Base-by-base conservation (phyloP, 2,797 vertebrate genomes). In the Apogon talboti region DNA sequence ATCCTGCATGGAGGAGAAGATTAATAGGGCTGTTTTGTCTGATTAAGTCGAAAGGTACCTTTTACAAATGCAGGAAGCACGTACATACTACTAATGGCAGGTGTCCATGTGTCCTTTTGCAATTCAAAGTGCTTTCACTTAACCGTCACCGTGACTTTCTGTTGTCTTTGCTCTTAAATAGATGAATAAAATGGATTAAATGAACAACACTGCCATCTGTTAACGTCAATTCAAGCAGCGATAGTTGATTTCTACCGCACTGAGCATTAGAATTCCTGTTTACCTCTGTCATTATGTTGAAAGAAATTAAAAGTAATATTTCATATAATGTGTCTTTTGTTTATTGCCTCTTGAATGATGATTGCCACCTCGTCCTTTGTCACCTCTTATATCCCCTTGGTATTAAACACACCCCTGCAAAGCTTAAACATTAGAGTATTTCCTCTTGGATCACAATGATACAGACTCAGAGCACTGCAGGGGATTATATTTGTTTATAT, bases 141-240 rank as follows among this genome's bases (percentile, higher is more conserved):
- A 72, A 66, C 48, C 66, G 60, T 62, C 42, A 11, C 49, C 42
- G 66, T 85, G 84, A 90, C 85, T 87, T 89, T 84, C 35, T 50
- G 79, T 87, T 76, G 87, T 79, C 85, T 91, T 89, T 91, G 82
- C 59, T n/a, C 58, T 45, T 75, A 74, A 82, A 86, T 69, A 78
- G 60, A 85, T 74, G 73, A 75, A 82, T 60, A 59, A 76, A 68
- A 51, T 38, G 60, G 54, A 74, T 79, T 77, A 61, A 82, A 82
- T 65, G 64, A 83, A 56, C 76, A 68, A 82, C 46, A 79, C 41
- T 38, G 65, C 86, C 85, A 89, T 91, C 86, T 91, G 86, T 68
- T 79, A 67, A 82, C 57, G 75, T 76, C 78, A 72, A 37, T 73
- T 75, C 63, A 55, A 60, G 62, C 15, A 57, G 63, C 51, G 61